Evolutionary conservation across 92 coral and sea anemone genomes (phyloP), one percentile per base, ranked within the genome.

Genomic region (Pocillopora grandis): DNA sequence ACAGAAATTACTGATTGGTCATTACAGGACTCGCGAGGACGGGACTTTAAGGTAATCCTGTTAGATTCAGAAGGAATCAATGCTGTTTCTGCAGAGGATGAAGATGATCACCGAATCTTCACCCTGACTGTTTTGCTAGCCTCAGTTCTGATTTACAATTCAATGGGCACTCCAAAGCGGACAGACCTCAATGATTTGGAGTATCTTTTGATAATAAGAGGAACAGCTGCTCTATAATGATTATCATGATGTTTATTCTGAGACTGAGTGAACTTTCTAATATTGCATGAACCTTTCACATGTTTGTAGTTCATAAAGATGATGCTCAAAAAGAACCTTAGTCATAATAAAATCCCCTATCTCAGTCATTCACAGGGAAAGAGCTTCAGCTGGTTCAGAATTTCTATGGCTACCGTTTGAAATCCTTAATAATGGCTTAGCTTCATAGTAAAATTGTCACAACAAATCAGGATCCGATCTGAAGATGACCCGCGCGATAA

Each of bases 61-160:
- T 77, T 91, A 1, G 94, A 91, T 79, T 87, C 94, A 20, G 94
- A 91, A 82, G 94, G 94, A 20, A 76, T 84, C 15, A 88, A 88
- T 5, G 35, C 88, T 17, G 77, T 72, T 9, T 27, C 36, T 0
- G 84, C 88, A 7, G 65, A 75, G 15, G 71, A 69, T 58, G 55
- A 83, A 17, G 75, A 86, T 18, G 92, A 91, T 63, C 82, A 80
- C 84, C 74, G 76, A 8, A 67, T 91, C 49, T 86, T 91, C 65
- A 90, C 91, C 4, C 62, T 91, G 65, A 81, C 90, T 27, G 89
- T 92, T 21, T 87, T 92, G 31, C 72, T 92, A 75, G 78, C 91
- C 3, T 92, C 96, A 2, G 80, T 90, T 27, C 77, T 92, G 77
- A 88, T 92, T 31, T 92, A 90, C 83, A 92, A 92, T 73, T 90